Evolutionary conservation across 1,140 invertebrate species (phyloP), one percentile per base, ranked within the genome.

Genomic region (Pemphigus obesinymphae): DNA sequence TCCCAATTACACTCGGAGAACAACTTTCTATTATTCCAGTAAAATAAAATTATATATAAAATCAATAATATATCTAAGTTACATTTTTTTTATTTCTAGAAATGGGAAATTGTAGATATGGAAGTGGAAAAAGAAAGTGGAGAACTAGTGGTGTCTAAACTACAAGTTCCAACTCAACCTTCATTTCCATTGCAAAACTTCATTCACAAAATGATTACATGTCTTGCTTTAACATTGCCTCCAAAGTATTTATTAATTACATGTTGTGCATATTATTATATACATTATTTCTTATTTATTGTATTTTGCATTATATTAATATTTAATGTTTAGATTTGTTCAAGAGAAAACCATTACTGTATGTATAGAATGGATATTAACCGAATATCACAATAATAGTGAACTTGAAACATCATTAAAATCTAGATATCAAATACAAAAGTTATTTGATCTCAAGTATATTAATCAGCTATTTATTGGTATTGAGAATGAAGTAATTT

Each of bases 71-170:
- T 2, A n/a, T n/a, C n/a, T 20, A 45, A 31, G 10, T 15, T 6
- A 15, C 26, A 40, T 80, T 13, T 73, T 11, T 29, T 50, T 80
- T 61, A 4, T 45, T 45, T 80, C 17, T 45, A 80, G 76, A 76
- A 82, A 78, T 82, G 82, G 82, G 82, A 82, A 53, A 40, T 40
- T 11, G 17, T 82, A 15, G 75, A 75, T 34, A 82, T 82, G 43
- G 82, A 82, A 26, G 73, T 76, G 20, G 73, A 75, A 20, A 82
- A 63, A 26, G 82, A 82, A 76, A 76, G 55, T 48, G 82, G 82
- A 17, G 72, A 75, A 58, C 20, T 82, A 61, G 53, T 76, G n/a
- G 50, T 76, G 11, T 58, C 82, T 0, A 76, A 75, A 61, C 7
- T 82, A 63, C 73, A 78, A 40, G 73, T 82, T 45, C 82, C 82